These are phyloP conservation scores for Cotesia typhae DNA, from an alignment of 1,140 invertebrate genomes.

Conservation along the genomic window DNA sequence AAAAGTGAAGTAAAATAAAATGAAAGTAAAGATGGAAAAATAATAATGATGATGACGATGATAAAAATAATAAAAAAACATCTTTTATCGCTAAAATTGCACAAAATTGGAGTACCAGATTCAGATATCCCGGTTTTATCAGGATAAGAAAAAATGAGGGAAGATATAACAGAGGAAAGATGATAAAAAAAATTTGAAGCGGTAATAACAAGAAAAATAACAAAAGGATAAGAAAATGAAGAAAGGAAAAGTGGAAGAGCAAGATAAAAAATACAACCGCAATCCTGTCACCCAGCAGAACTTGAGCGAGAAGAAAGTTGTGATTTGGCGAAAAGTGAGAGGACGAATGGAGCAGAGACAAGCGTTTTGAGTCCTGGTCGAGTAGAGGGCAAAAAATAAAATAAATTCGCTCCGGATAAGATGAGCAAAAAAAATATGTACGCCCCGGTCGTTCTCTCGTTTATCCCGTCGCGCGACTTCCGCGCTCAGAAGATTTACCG, in stretches of 20 bases:
- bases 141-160: conserved; percentile 26
- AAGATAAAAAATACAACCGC: conserved; percentile 24
- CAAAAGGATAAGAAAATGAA: conserved; percentile 19
- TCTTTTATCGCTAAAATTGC: conserved; percentile 36
- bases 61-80: conserved; percentile 22
- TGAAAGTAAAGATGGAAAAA: conserved; percentile 5
- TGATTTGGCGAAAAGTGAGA: conserved; percentile 11
- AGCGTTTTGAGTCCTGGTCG: conserved; percentile 33
- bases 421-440: conserved; percentile 38
- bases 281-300: conserved; percentile 22
- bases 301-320: conserved; percentile 3
- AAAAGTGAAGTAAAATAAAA: not conserved
- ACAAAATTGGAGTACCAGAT: conserved; percentile 44
- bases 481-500: conserved; percentile 34
- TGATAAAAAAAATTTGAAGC: conserved; percentile 12
- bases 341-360: conserved; percentile 26
- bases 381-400: conserved; percentile 28
- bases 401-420: conserved; percentile 41
- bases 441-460: conserved; percentile 37
- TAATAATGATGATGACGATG: conserved; percentile 19
- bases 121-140: conserved; percentile 34
- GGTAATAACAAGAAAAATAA: conserved; percentile 19
- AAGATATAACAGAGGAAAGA: not conserved
- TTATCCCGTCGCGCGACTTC: conserved; percentile 39
- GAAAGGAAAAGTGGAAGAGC: conserved; percentile 20